Base-by-base conservation (phyloP, 2,113 vertebrate genomes). In the Brachionichthys hirsutus region DNA sequence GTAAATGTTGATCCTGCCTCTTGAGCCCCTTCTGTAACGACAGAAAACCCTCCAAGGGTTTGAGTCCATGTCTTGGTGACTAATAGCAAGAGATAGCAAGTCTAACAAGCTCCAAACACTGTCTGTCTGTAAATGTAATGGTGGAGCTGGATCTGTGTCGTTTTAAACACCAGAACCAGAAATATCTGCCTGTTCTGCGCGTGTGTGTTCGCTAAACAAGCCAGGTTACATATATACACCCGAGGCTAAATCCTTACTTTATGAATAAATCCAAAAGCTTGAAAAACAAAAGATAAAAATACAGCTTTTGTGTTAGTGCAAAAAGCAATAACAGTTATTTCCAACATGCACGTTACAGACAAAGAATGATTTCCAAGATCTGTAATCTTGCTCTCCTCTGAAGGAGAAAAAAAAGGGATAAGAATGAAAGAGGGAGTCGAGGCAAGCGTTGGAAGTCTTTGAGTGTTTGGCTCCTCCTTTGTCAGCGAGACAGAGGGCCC, bases 391-490 rank as follows among this genome's bases (percentile, higher is more conserved):
- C 35, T 50, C 59, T 68, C 60, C 36, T 67, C 49, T 58, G 3
- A 56, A 43, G 19, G 12, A 8, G 45, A 51, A 55, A 41, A 54
- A 10, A 47, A 44, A 53, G 35, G 8, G 16, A 55, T 7, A 7
- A 60, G 61, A 77, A 79, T 54, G 69, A 73, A 70, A 13, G 47
- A 70, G 15, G 47, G 17, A 50, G 11, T 70, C 60, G 46, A 30
- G 42, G 44, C 43, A 19, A 81, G 82, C 81, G 86, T 83, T 62
- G 75, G 48, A 62, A 73, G 69, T 68, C 76, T 85, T 69, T 82
- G 62, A 85, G 64, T 15, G 49, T 73, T 67, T 78, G 68, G 77
- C 69, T 83, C 79, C 68, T 80, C 77, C 62, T 87, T 83, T 88
- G 81, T 84, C 61, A 67, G 61, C 64, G 73, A 63, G 54, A 73